These are phyloP conservation scores for Pomatorhinus ruficollis DNA, from an alignment of 2,113 vertebrate genomes.

Conservation along the genomic window DNA sequence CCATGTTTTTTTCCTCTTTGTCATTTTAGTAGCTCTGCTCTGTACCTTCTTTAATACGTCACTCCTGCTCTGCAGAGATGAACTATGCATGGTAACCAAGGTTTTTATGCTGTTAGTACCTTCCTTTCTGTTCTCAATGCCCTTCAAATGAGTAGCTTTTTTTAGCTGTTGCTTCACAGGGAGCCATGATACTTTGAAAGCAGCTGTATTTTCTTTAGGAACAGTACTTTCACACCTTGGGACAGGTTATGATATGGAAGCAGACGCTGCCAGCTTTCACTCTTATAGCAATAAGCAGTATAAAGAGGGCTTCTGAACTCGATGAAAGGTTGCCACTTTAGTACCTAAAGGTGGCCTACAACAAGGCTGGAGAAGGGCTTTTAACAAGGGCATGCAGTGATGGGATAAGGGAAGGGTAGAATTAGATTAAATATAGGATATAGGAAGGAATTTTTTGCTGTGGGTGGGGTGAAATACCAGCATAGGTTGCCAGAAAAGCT, in stretches of 20 bases:
- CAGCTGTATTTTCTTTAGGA: background rate
- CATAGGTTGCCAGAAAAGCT: background rate
- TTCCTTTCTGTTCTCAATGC: background rate
- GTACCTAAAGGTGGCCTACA: background rate
- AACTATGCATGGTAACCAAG: background rate
- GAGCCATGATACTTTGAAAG: background rate
- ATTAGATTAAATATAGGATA: background rate
- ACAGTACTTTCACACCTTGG: background rate
- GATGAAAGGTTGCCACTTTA: background rate
- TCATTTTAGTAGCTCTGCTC: background rate
- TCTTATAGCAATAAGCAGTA: background rate
- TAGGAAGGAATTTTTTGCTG: background rate
- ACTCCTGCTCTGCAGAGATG: background rate
- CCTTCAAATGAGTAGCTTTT: background rate
- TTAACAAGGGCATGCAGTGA: background rate
- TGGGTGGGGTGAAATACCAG: background rate
- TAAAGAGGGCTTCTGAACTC: background rate
- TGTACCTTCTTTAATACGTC: accelerated
- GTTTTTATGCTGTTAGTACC: background rate
- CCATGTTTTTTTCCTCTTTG: background rate
- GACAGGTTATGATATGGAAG: background rate
- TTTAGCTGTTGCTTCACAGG: background rate
- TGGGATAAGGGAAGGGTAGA: background rate
- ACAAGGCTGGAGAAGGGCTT: background rate
- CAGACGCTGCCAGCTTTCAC: background rate